These are phyloP conservation scores for Gymnarchus niloticus DNA, from an alignment of 2,113 vertebrate genomes.

Conservation along the genomic window DNA sequence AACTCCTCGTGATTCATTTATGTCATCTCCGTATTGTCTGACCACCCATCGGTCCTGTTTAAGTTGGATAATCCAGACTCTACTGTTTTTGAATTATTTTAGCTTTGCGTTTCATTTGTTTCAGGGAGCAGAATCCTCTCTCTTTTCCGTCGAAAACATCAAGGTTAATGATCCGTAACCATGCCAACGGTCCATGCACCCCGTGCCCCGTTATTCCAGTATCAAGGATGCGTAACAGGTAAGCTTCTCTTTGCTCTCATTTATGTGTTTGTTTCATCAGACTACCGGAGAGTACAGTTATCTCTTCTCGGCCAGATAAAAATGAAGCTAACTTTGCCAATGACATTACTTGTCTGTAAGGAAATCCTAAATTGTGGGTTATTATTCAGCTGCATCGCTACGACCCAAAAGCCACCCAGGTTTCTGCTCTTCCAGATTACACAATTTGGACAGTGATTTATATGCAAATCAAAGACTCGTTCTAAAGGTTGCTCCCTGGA, in stretches of 20 bases:
- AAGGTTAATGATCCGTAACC: slow-evolving; percentile 7
- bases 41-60: too few species aligned
- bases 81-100: too few species aligned
- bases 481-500: neutral
- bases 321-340: neutral
- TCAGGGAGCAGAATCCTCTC: neutral
- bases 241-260: neutral
- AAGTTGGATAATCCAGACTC: too few species aligned
- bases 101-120: neutral
- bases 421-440: neutral
- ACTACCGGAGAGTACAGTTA: neutral
- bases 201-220: neutral
- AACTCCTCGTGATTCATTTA: too few species aligned
- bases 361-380: neutral
- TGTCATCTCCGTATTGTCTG: too few species aligned
- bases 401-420: neutral
- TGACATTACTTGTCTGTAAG: neutral
- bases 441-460: neutral
- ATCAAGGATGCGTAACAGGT: neutral
- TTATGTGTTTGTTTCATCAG: neutral
- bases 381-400: neutral
- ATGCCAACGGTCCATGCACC: neutral
- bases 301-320: neutral
- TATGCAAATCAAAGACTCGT: neutral
- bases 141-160: neutral